Conservation (phyloP, 2,113 vertebrate genomes). For the Actenoides hombroni region DNA sequence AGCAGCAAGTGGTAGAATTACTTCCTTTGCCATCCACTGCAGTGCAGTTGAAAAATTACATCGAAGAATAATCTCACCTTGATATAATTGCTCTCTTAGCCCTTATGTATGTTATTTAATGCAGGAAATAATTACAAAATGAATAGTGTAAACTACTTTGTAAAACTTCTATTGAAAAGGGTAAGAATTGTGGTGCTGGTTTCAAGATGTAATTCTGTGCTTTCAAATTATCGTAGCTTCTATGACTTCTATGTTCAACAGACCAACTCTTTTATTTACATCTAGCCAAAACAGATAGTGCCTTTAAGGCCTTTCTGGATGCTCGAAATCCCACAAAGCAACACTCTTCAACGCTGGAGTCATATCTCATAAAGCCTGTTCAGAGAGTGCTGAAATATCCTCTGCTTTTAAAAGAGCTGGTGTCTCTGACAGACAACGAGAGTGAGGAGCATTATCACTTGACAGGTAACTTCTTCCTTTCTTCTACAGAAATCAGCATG, state of each 20-base stretch:
- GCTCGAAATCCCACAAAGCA: conserved; percentile 93
- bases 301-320: conserved; percentile 93
- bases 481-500: background rate
- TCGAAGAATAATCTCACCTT: background rate
- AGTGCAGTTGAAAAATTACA: background rate
- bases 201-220: background rate
- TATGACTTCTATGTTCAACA: background rate
- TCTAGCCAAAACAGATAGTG: conserved; percentile 90
- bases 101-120: background rate
- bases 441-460: conserved; percentile 97
- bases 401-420: conserved; percentile 91
- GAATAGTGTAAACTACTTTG: background rate
- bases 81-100: background rate
- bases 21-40: background rate
- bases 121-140: background rate
- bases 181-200: background rate
- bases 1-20: background rate
- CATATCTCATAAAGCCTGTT: conserved; percentile 96
- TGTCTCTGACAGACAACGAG: conserved; percentile 90
- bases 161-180: background rate
- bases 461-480: conserved; percentile 77
- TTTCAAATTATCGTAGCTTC: background rate
- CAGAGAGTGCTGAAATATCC: conserved; percentile 98
- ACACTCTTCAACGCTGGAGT: conserved; percentile 95
- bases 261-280: background rate